Conservation (phyloP, 2,113 vertebrate species). For the Perognathus longimembris region DNA sequence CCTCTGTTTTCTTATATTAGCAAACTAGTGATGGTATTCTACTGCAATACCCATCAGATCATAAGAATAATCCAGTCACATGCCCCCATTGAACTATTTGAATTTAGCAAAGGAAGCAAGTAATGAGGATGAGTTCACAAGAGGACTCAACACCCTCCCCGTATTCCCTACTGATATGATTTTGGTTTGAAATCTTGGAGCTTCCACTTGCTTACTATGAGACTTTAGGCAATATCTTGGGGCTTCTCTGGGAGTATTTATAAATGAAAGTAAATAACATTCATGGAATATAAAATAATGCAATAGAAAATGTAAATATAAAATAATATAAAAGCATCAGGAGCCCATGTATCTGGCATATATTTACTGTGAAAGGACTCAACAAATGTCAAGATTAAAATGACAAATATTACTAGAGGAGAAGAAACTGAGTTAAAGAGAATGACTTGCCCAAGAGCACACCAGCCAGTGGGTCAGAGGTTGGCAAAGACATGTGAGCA, state of each 20-base stretch:
- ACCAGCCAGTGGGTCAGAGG: too few relatives aligned
- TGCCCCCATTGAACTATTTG: neutral
- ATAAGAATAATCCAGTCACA: neutral
- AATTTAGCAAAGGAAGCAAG: neutral
- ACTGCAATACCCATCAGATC: neutral
- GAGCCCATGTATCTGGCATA: neutral
- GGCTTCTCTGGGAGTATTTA: neutral
- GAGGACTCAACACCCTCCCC: neutral
- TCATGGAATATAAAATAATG: too few relatives aligned
- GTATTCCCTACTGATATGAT: neutral
- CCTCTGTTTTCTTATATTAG: neutral
- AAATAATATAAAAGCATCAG: neutral
- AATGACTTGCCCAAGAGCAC: neutral
- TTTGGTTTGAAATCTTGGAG: neutral
- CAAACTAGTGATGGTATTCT: neutral
- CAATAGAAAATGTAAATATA: too few relatives aligned
- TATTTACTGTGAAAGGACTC: neutral
- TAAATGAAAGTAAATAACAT: neutral
- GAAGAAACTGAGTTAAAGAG: neutral
- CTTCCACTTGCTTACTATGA: neutral
- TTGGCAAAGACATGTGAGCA: neutral
- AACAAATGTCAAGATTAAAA: neutral
- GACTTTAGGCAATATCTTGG: neutral
- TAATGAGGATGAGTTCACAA: neutral
- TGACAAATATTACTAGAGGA: neutral